Percentiles rank a stretch among this genome's conserved stretches.
phyloP scores from a whole-genome alignment of 1,140 invertebrate species.

The Hypothenemus hampei region DNA sequence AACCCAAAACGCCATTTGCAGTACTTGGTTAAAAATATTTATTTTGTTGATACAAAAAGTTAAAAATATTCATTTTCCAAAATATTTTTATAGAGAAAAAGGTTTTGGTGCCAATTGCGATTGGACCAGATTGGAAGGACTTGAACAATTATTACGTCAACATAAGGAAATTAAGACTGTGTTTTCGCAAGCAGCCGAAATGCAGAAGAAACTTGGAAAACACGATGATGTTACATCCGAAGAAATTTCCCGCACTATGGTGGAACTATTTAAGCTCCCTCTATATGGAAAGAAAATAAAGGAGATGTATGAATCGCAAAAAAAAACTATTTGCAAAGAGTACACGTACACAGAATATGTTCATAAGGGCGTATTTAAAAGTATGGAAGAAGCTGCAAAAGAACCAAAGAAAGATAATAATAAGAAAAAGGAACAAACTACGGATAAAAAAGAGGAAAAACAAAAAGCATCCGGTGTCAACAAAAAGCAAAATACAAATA shows the following conservation, averaged over 20 bases:
- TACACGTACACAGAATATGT: slow-evolving; percentile 29
- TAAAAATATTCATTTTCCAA: not conserved
- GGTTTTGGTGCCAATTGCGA: slow-evolving; percentile 26
- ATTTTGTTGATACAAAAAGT: not conserved
- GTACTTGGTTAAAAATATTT: not conserved
- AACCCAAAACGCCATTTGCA: too few relatives aligned
- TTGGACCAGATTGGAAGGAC: slow-evolving; percentile 21
- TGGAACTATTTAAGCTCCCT: slow-evolving; percentile 31
- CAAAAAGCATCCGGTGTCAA: too few relatives aligned
- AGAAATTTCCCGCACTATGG: slow-evolving; percentile 20
- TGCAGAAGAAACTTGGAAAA: too few relatives aligned
- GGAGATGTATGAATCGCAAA: slow-evolving; percentile 30
- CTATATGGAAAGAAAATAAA: slow-evolving; percentile 37
- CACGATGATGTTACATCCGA: slow-evolving; percentile 21
- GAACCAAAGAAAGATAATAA: too few relatives aligned
- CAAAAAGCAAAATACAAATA: too few relatives aligned
- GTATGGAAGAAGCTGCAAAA: too few relatives aligned
- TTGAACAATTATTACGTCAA: slow-evolving; percentile 28
- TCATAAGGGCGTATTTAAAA: slow-evolving; percentile 12
- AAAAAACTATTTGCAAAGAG: slow-evolving; percentile 27
- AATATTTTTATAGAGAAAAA: slow-evolving; percentile 32
- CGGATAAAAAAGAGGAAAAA: too few relatives aligned
- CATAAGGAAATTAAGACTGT: slow-evolving; percentile 33
- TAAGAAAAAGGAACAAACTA: too few relatives aligned
- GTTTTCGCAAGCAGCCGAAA: slow-evolving; percentile 29